phyloP scores from a whole-genome alignment of 2,888 invertebrate genomes.

The Andrena flavipes region DNA sequence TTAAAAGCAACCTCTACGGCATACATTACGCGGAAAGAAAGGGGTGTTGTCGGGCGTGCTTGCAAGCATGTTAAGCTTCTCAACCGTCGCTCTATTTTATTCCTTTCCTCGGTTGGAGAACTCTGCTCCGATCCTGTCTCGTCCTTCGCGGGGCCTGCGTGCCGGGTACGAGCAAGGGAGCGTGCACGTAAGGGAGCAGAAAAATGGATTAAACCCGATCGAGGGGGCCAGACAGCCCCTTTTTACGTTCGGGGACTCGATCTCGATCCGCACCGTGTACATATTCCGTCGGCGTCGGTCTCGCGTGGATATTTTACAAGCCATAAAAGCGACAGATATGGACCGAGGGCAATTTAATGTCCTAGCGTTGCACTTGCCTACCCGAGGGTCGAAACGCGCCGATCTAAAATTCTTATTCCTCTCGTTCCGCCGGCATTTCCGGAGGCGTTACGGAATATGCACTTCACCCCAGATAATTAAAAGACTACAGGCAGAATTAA shows the following conservation, averaged over 20 bases:
- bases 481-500: not conserved
- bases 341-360: conserved; percentile 45
- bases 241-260: conserved; percentile 50
- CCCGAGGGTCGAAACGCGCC: not conserved
- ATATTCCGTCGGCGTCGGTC: not conserved
- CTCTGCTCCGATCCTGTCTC: conserved; percentile 62
- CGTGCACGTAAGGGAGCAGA: conserved; percentile 38
- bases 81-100: conserved; percentile 77
- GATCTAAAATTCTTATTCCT: not conserved
- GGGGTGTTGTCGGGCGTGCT: conserved; percentile 57
- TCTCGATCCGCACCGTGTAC: conserved; percentile 33
- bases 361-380: conserved; percentile 56
- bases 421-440: not conserved
- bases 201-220: conserved; percentile 60
- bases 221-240: conserved; percentile 22
- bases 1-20: conserved; percentile 69
- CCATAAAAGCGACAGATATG: conserved; percentile 66
- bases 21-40: conserved; percentile 57
- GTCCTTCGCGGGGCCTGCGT: conserved; percentile 50
- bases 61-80: conserved; percentile 69
- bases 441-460: conserved; percentile 13
- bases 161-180: conserved; percentile 1
- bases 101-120: conserved; percentile 60
- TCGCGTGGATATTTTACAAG: conserved; percentile 59
- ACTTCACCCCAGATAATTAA: conserved; percentile 3